Conservation (phyloP, 2,113 vertebrate genomes). For the Austrofundulus limnaeus region DNA sequence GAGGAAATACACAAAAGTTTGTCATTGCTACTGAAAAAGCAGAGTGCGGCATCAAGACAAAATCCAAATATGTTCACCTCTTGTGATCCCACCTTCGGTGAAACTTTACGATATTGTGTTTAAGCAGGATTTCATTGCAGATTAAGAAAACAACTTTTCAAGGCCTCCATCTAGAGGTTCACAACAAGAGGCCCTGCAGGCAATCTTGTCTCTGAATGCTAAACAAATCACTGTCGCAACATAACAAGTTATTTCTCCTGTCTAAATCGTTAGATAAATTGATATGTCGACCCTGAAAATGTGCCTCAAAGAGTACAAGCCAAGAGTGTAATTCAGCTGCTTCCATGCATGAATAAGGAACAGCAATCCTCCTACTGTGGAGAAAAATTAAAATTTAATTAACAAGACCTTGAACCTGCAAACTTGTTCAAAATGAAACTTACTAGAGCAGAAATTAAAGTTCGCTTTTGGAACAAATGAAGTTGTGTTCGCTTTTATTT, state of each 20-base stretch:
- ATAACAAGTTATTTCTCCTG: conserved; percentile 14
- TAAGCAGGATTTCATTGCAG: conserved; percentile 10
- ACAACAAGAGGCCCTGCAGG: conserved; percentile 11
- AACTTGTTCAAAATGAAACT: conserved; percentile 27
- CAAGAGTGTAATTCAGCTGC: conserved; percentile 19
- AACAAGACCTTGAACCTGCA: conserved; percentile 39
- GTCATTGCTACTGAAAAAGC: conserved; percentile 1
- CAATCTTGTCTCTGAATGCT: conserved; percentile 6
- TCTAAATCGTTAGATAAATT: conserved; percentile 29
- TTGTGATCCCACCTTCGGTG: conserved; percentile 2
- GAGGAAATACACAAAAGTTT: conserved; percentile 9
- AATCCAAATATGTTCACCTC: conserved; percentile 10
- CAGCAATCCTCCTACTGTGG: not conserved
- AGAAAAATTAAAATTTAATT: conserved; percentile 27
- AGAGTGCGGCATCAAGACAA: not conserved
- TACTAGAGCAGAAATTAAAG: conserved; percentile 19
- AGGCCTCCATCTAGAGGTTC: conserved; percentile 19
- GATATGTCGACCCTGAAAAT: conserved; percentile 30
- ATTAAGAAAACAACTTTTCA: conserved; percentile 30
- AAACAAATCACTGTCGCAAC: conserved; percentile 8
- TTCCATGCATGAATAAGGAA: conserved; percentile 26
- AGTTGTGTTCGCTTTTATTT: conserved; percentile 2
- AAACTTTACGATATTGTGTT: conserved; percentile 11
- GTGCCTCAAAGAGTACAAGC: conserved; percentile 15
- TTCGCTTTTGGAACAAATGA: conserved; percentile 15